Evolutionary conservation across 2,888 invertebrate genomes (phyloP), one percentile per base, ranked within the genome.

Genomic region (Onchidella celtica): DNA sequence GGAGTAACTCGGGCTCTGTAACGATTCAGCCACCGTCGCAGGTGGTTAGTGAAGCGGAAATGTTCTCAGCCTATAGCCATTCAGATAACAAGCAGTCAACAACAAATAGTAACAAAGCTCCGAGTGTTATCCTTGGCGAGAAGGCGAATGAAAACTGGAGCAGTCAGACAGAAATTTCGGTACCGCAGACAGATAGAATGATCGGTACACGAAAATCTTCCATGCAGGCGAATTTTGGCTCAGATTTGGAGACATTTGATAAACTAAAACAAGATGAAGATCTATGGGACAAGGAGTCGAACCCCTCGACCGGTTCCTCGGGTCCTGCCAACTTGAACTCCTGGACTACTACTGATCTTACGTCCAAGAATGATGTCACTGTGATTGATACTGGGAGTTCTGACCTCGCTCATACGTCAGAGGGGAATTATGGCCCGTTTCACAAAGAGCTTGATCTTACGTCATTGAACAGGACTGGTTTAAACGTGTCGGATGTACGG

Each of bases 301-400:
- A 69, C n/a, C n/a, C 4, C 11, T 29, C 29, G n/a, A 63, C 70
- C 40, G 63, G 61, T 70, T 79, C 70, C 40, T 17, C 78, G 29
- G 40, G 38, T 9, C 27, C 34, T 14, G 40, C 21, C 3, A 55
- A 34, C 66, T 14, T 3, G 24, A 36, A 32, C 21, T 9, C 27
- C n/a, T 2, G 34, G 57, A 36, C 77, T 21, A 55, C 17, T 47
- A 1, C 38, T 6, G 34, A 74, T 34, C 9, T 3, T 0, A 14
- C 34, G 36, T 73, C 73, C 14, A 32, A 73, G n/a, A 21, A 38
- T 38, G 61, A 29, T 24, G 40, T 14, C 40, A 27, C 27, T 1
- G 57, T 36, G 61, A 74, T 14, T 36, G 63, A 61, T 74, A 38
- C 3, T 63, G 74, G 21, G 3, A n/a, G 2, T 14, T 11, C 24